Conservation (phyloP, 2,113 vertebrate species). For the Nymphicus hollandicus region DNA sequence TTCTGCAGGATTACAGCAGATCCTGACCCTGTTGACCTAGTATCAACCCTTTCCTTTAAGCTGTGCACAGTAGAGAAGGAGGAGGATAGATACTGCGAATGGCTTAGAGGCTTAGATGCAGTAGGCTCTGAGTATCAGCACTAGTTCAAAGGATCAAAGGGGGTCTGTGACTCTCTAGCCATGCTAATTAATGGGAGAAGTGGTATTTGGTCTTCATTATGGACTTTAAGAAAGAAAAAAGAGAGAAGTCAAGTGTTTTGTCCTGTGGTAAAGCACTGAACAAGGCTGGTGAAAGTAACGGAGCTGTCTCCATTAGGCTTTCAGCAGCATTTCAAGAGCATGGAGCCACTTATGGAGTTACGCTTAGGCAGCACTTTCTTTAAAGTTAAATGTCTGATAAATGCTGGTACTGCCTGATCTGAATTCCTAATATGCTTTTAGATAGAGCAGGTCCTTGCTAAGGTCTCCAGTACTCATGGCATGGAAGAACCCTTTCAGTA, state of each 20-base stretch:
- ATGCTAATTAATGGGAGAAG: conserved; percentile 46
- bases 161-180: conserved; percentile 30
- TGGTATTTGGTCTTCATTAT: conserved; percentile 52
- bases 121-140: conserved; percentile 32
- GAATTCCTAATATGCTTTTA: background rate
- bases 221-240: background rate
- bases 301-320: background rate
- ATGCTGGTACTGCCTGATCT: background rate
- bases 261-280: background rate
- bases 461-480: background rate
- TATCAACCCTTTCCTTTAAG: conserved; percentile 37
- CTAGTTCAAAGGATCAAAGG: conserved; percentile 61
- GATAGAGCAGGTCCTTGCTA: background rate
- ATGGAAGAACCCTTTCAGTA: background rate
- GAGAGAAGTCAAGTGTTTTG: conserved; percentile 38
- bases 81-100: background rate
- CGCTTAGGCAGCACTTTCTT: conserved; percentile 31
- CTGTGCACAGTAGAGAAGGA: background rate
- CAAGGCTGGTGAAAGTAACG: background rate
- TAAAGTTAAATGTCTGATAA: conserved; percentile 26
- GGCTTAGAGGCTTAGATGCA: conserved; percentile 45
- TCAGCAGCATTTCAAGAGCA: conserved; percentile 41
- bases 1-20: conserved; percentile 48
- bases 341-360: conserved; percentile 29
- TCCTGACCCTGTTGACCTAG: conserved; percentile 43